A percentile compares a stretch with the other conserved stretches of the same genome.
phyloP scores from a whole-genome alignment of 2,797 vertebrate genomes.

The Cynopterus sphinx region DNA sequence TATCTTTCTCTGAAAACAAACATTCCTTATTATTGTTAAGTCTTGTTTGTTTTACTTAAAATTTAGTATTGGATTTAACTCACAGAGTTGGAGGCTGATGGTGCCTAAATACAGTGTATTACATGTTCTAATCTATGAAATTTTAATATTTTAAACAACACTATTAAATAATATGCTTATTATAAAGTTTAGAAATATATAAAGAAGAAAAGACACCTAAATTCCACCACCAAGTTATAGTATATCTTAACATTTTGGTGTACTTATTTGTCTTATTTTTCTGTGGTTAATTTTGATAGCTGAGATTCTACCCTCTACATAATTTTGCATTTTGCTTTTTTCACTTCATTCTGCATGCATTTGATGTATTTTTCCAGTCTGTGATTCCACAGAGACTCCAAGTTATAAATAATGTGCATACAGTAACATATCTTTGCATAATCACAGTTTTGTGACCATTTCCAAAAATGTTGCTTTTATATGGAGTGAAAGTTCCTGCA shows the following conservation, averaged over 20 bases:
- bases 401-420: slow-evolving; percentile 31
- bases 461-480: slow-evolving; percentile 29
- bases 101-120: background rate
- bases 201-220: background rate
- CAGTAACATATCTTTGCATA: slow-evolving; percentile 39
- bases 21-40: background rate
- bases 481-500: background rate
- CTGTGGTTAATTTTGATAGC: background rate
- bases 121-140: background rate
- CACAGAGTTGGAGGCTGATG: background rate
- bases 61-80: background rate
- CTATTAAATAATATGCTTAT: background rate
- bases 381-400: background rate
- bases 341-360: background rate
- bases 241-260: background rate
- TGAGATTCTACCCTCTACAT: background rate
- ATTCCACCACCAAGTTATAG: background rate
- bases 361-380: background rate
- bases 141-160: background rate
- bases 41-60: slow-evolving; percentile 6
- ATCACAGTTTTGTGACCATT: background rate
- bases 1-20: background rate
- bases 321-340: background rate
- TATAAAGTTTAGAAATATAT: background rate
- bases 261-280: background rate